Base-by-base conservation (phyloP, 2,113 vertebrate species). In the Megaceryle torquata region DNA sequence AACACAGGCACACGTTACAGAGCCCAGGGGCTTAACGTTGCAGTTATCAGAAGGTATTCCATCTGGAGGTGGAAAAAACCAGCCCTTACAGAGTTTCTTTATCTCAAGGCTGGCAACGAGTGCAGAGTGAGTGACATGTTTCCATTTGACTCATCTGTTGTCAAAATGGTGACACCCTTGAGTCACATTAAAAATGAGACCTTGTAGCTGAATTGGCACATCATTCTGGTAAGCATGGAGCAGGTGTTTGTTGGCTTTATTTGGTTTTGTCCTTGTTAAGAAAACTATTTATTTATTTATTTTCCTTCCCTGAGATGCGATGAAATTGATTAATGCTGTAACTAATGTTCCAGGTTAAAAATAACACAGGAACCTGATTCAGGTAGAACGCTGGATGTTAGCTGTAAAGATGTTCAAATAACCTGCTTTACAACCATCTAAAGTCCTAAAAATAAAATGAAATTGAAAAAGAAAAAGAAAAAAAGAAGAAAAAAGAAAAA, bases 71-170 rank as follows among this genome's bases (percentile, higher is more conserved):
- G 89, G 78, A 33, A 63, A 84, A 57, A 33, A 92, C 84, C 80
- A 82, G 41, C 83, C 77, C 67, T 75, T 74, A 10, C n/a, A 56
- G 70, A 61, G 50, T 76, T 76, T 50, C 53, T 72, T 60, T 39
- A 51, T 57, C 72, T 72, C 0, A 1, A 81, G 83, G 85, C 81
- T 75, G 51, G 86, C 72, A 87, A 71, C 0, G 5, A 61, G 25
- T 2, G 8, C 54, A 2, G 59, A 51, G 63, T 53, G 89, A 95
- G 91, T 31, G 84, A 85, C 29, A 19, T 18, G 51, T 95, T 96
- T 95, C 95, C 79, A 60, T 92, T 90, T 95, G 96, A 95, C 95
- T 97, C 97, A 96, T 41, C 44, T 0, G 5, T 77, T 86, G 83
- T 97, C 93, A 92, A 67, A 95, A 76, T 60, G 96, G 86, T 92